Conservation (phyloP, 2,113 vertebrate genomes). For the Hydrochoerus hydrochaeris region DNA sequence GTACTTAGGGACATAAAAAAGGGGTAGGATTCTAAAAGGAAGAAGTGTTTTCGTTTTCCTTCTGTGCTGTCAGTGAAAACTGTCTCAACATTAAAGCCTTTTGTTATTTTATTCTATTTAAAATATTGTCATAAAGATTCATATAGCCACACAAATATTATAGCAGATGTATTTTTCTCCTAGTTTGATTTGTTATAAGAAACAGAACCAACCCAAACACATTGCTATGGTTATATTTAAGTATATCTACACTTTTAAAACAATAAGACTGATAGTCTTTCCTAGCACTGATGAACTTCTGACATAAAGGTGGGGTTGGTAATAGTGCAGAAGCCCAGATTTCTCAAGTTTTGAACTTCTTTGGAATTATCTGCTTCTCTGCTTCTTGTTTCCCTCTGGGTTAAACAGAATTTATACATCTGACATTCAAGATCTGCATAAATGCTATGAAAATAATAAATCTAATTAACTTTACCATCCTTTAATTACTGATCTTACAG, state of each 20-base stretch:
- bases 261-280: constrained; percentile 43
- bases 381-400: not conserved
- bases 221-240: constrained; percentile 36
- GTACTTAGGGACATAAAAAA: not conserved
- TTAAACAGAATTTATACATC: constrained; percentile 33
- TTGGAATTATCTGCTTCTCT: constrained; percentile 37
- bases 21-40: constrained; percentile 52
- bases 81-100: constrained; percentile 37
- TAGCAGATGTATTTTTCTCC: constrained; percentile 56
- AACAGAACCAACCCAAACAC: constrained; percentile 67
- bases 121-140: constrained; percentile 75
- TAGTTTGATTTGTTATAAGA: constrained; percentile 60
- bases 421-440: not conserved
- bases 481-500: not conserved
- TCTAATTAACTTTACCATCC: not conserved
- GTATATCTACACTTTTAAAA: constrained; percentile 42
- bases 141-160: constrained; percentile 73
- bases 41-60: constrained; percentile 42
- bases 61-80: constrained; percentile 30
- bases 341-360: constrained; percentile 48
- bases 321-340: not conserved
- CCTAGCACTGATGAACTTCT: constrained; percentile 8
- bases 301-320: not conserved
- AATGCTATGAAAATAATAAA: constrained; percentile 18
- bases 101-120: constrained; percentile 72